Percentiles rank a stretch among this genome's conserved stretches.
These are phyloP conservation scores for Chloroceryle aenea DNA, from an alignment of 2,113 vertebrate species.

Conservation along the genomic window DNA sequence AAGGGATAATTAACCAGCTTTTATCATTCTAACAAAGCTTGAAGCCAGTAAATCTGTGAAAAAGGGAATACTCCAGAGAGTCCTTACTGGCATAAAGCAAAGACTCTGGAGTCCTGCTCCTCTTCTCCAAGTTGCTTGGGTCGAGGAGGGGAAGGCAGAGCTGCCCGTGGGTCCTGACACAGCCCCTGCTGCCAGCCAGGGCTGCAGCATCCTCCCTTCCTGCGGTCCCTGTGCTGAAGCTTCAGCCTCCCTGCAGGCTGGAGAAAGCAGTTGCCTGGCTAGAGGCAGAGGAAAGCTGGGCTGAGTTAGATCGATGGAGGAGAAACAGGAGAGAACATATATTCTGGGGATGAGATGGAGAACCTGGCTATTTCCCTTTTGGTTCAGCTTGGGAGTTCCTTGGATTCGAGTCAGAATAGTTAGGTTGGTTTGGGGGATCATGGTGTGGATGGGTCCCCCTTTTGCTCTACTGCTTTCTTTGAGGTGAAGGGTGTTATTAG, in stretches of 20 bases:
- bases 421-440: background rate
- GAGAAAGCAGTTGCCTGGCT: background rate
- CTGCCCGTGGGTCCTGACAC: background rate
- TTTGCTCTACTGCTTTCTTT: background rate
- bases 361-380: accelerated
- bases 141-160: background rate
- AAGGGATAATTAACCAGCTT: slow-evolving; percentile 61
- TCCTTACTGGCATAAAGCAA: background rate
- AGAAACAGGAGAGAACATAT: background rate
- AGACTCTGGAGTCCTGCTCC: background rate
- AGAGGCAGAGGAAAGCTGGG: accelerated
- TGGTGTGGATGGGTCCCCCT: background rate
- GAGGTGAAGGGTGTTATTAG: background rate
- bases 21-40: slow-evolving; percentile 58
- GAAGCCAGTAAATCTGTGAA: slow-evolving; percentile 38
- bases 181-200: background rate
- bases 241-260: background rate
- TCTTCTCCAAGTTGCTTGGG: background rate
- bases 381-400: background rate
- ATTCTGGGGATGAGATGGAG: background rate
- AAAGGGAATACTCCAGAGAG: slow-evolving; percentile 33
- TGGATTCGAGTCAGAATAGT: background rate
- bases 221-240: accelerated
- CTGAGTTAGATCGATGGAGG: background rate
- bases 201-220: background rate